phyloP scores from a whole-genome alignment of 1,140 invertebrate species.

The Nilaparvata lugens region DNA sequence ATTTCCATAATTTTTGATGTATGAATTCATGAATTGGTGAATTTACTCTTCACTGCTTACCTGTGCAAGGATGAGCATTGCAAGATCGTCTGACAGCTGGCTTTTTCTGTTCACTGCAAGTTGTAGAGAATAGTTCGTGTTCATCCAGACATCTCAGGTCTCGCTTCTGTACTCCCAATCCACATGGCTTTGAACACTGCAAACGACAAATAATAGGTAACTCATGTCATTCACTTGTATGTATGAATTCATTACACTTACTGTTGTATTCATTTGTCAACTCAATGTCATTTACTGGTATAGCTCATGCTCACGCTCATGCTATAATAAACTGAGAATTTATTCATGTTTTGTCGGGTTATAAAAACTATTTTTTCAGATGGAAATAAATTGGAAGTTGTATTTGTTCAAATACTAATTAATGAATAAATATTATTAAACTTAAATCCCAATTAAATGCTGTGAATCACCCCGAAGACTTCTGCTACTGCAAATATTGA shows the following conservation, averaged over 20 bases:
- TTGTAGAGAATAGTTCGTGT: constrained; percentile 35
- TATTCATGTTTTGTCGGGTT: no score
- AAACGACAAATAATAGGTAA: neutral
- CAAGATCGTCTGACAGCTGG: constrained; percentile 47
- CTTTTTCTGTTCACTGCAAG: constrained; percentile 44
- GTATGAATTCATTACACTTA: neutral
- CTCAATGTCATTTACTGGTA: no score
- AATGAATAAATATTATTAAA: no score
- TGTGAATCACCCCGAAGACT: no score
- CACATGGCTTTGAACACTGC: constrained; percentile 46
- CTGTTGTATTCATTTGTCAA: neutral
- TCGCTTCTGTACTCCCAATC: constrained; percentile 49
- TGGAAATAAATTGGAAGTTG: no score
- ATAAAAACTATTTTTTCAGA: no score
- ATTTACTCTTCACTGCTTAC: neutral
- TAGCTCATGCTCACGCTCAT: neutral
- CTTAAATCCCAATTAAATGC: no score
- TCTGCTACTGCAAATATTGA: no score
- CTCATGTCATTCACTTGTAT: neutral
- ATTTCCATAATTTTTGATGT: neutral
- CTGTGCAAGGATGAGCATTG: constrained; percentile 48
- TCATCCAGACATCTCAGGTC: constrained; percentile 48
- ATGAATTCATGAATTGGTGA: neutral
- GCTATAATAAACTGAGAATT: neutral
- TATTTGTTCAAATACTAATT: no score